Base-by-base conservation (phyloP, 2,888 invertebrate genomes). In the Chrysina gloriosa region DNA sequence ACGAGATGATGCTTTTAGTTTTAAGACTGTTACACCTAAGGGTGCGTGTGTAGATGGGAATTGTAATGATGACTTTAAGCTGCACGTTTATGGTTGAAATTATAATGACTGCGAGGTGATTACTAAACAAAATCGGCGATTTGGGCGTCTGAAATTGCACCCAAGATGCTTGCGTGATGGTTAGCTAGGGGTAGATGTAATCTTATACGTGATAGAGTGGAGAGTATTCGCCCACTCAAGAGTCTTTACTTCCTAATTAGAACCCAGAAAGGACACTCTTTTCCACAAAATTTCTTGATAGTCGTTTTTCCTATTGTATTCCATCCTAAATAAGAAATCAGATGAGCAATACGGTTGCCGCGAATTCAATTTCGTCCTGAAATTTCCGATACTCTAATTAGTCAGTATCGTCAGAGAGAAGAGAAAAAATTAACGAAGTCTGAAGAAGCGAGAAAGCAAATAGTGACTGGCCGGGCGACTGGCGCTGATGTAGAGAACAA, bases 101-200 rank as follows among this genome's bases (percentile, higher is more conserved):
- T 52, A 29, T 52, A 52, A 39, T 19, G 52, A 21, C 19, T 52
- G 2, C 19, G 16, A 21, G 31, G 52, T 52, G 19, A 52, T 52
- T 52, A 52, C 9, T 21, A 52, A 31, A 52, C 52, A 52, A 52
- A 52, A 52, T 16, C 52, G 52, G 16, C 5, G 21, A n/a, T 9
- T 19, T 34, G 19, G 34, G 52, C 9, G 3, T 31, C 29, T 31
- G 34, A 34, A 52, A 52, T 52, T 52, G 34, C 31, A 52, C 19
- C 31, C 31, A 52, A 34, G 52, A 52, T 29, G 52, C 21, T 52
- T 31, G 21, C 19, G 31, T 11, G 5, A 31, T 52, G 31, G 5
- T 2, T n/a, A 4, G 42, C 2, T 16, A 16, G 6, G 19, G 4
- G 19, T 45, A 21, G 6, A 21, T 9, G 19, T 45, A 45, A 45